Evolutionary conservation across 2,888 invertebrate species (phyloP).

Genomic region (Tinea semifulvella): DNA sequence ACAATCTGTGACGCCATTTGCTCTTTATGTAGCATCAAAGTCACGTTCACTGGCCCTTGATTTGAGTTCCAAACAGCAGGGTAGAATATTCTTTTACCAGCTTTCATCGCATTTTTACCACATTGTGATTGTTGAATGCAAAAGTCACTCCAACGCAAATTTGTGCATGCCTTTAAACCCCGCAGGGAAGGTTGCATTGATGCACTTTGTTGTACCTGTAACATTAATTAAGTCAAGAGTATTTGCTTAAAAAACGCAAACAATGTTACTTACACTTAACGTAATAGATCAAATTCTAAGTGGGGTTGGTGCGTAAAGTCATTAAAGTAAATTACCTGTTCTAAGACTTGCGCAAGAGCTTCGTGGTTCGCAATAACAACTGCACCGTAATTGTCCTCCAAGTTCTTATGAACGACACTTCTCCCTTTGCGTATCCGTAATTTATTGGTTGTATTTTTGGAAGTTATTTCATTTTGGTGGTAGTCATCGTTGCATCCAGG

Average conservation of each 20-base stretch:
- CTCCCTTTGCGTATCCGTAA: slow-evolving; percentile 81
- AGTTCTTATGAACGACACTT: slow-evolving; percentile 83
- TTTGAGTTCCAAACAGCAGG: slow-evolving; percentile 76
- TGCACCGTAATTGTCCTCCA: slow-evolving; percentile 91
- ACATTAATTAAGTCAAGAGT: slow-evolving; percentile 12
- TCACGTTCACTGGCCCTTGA: slow-evolving; percentile 72
- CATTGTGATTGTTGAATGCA: slow-evolving; percentile 58
- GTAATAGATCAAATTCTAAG: not conserved
- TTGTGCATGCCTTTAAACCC: slow-evolving; percentile 76
- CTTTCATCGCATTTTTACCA: slow-evolving; percentile 58
- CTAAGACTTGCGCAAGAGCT: slow-evolving; percentile 86
- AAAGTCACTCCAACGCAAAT: slow-evolving; percentile 79
- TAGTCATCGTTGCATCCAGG: slow-evolving; percentile 47
- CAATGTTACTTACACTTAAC: not conserved
- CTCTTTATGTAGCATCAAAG: slow-evolving; percentile 71
- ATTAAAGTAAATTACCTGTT: slow-evolving; percentile 71
- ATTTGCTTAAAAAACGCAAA: not conserved
- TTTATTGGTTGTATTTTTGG: slow-evolving; percentile 68
- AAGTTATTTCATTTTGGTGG: slow-evolving; percentile 48
- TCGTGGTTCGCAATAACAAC: slow-evolving; percentile 91
- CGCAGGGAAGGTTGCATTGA: slow-evolving; percentile 74
- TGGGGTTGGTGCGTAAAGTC: not conserved
- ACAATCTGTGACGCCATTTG: slow-evolving; percentile 70
- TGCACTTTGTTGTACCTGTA: slow-evolving; percentile 72
- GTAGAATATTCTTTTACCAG: slow-evolving; percentile 78